Evolutionary conservation across 30 jellyfish, hydroid and myxozoan genomes (phyloP).

Genomic region (Euphysa ruthae): DNA sequence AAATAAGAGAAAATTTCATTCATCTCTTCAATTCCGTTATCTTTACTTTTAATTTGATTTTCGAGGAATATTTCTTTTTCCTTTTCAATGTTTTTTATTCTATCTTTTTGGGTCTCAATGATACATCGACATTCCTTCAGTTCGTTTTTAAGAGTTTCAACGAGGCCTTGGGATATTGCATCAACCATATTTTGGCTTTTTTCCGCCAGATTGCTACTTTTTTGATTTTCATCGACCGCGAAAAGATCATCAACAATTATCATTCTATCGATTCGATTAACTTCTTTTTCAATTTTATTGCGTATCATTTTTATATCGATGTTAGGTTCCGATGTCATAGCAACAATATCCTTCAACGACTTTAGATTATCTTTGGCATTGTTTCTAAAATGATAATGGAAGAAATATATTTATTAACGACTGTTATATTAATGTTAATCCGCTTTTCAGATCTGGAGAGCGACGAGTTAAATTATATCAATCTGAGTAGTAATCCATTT

Average conservation of each 20-base stretch:
- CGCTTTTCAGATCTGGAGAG: too few relatives aligned
- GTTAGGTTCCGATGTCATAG: slow-evolving; percentile 10
- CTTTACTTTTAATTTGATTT: not conserved
- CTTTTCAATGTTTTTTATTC: slow-evolving; percentile 40
- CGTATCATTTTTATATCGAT: slow-evolving; percentile 11
- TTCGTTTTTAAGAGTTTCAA: slow-evolving; percentile 44
- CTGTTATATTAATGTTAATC: not conserved
- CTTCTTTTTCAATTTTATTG: slow-evolving; percentile 29
- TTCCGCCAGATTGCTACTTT: slow-evolving; percentile 2
- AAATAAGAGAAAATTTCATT: not conserved
- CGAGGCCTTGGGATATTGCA: slow-evolving; percentile 19
- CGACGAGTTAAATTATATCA: too few relatives aligned
- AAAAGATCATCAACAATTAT: slow-evolving; percentile 28
- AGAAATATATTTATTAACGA: not conserved
- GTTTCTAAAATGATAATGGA: not conserved
- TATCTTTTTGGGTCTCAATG: slow-evolving; percentile 24
- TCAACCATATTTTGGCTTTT: slow-evolving; percentile 34
- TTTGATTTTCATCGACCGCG: not conserved
- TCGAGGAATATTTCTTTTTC: slow-evolving; percentile 29
- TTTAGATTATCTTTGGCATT: slow-evolving; percentile 2
- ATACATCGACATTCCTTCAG: slow-evolving; percentile 46
- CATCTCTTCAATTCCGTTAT: slow-evolving; percentile 12
- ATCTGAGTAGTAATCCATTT: too few relatives aligned
- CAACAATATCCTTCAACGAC: not conserved
- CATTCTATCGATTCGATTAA: slow-evolving; percentile 39